Percentiles rank a stretch among this genome's conserved stretches.
These are phyloP conservation scores for Austrofundulus limnaeus DNA, from an alignment of 2,113 vertebrate species.

Conservation along the genomic window DNA sequence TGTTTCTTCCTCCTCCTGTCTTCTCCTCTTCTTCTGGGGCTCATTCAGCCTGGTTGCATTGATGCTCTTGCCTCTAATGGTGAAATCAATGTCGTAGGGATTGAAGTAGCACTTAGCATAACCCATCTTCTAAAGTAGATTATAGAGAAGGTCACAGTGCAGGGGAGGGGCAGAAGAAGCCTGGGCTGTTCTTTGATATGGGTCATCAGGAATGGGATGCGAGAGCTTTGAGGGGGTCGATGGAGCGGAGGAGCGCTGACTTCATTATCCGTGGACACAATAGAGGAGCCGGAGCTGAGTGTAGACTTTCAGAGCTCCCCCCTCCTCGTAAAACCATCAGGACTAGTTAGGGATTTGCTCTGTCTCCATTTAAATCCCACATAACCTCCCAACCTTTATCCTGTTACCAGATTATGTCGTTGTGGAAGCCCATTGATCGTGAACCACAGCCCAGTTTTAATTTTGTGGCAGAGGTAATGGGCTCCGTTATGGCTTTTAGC, in stretches of 20 bases:
- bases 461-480: constrained; percentile 32
- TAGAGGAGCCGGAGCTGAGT: constrained; percentile 11
- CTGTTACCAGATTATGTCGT: constrained; percentile 13
- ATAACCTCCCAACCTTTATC: constrained; percentile 19
- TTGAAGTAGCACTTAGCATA: constrained; percentile 75
- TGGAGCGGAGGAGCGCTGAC: constrained; percentile 47
- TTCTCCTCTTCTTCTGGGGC: constrained; percentile 31
- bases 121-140: constrained; percentile 72
- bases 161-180: constrained; percentile 17
- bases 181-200: constrained; percentile 42
- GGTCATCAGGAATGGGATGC: constrained; percentile 59
- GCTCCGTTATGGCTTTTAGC: constrained; percentile 20
- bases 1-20: constrained; percentile 21
- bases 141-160: constrained; percentile 60
- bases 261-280: constrained; percentile 61
- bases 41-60: constrained; percentile 42
- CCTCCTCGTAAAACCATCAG: constrained; percentile 35
- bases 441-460: constrained; percentile 20
- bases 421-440: constrained; percentile 33
- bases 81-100: constrained; percentile 69
- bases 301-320: constrained; percentile 1
- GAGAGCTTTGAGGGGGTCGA: constrained; percentile 63
- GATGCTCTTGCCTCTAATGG: constrained; percentile 62
- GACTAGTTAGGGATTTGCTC: constrained; percentile 43
- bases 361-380: constrained; percentile 38